Conservation (phyloP, 2,113 vertebrate species). For the Megaceryle maxima region DNA sequence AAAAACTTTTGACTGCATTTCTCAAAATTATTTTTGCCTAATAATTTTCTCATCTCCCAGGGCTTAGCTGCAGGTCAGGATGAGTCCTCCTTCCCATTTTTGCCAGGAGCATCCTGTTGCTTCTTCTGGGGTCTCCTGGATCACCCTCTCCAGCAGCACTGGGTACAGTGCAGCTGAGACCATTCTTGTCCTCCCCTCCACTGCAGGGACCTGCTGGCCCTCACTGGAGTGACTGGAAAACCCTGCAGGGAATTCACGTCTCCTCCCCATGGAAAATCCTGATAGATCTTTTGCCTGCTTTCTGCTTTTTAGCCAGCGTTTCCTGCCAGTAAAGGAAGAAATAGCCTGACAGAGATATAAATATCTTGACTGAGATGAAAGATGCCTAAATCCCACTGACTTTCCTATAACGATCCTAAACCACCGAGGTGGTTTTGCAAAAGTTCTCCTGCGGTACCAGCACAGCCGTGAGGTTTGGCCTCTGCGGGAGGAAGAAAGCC, state of each 20-base stretch:
- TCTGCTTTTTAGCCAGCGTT: background rate
- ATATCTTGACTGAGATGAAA: background rate
- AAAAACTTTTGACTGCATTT: background rate
- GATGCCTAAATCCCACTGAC: background rate
- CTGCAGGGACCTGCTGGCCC: background rate
- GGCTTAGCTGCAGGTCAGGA: background rate
- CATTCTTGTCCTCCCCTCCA: background rate
- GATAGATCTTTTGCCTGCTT: background rate
- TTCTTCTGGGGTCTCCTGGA: background rate
- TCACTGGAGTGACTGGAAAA: background rate
- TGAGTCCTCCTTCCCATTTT: background rate
- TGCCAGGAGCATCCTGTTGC: background rate
- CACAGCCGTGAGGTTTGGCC: background rate
- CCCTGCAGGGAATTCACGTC: background rate
- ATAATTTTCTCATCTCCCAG: background rate
- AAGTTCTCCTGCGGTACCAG: background rate
- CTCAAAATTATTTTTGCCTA: background rate
- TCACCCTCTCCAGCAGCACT: background rate
- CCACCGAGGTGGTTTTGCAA: background rate
- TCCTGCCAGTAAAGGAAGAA: background rate
- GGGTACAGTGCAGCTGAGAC: background rate
- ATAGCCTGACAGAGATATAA: background rate
- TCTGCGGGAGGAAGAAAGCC: constrained; percentile 21
- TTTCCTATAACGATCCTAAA: background rate
- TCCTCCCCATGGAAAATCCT: background rate